Evolutionary conservation across 2,797 vertebrate species (phyloP).

Genomic region (Pantherophis vulpinus): DNA sequence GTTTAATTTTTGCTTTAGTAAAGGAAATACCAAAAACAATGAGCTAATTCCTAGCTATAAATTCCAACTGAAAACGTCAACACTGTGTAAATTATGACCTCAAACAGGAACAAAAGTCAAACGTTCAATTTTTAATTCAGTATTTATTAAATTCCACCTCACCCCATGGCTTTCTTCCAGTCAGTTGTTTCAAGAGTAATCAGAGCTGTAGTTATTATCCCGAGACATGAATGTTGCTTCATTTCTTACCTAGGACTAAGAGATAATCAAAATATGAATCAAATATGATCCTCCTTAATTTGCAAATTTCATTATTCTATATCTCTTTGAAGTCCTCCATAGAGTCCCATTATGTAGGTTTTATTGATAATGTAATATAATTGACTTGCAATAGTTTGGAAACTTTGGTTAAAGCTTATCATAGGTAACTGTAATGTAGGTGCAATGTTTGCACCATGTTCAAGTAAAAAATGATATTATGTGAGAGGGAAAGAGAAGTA

Average conservation of each 20-base stretch:
- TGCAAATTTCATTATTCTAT: not conserved
- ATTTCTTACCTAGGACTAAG: not conserved
- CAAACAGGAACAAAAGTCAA: not conserved
- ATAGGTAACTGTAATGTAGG: not conserved
- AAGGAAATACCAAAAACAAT: conserved; percentile 13
- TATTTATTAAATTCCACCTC: not conserved
- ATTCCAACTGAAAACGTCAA: conserved; percentile 2
- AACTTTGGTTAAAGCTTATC: not conserved
- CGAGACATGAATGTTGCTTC: not conserved
- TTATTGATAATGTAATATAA: not conserved
- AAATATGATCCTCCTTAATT: not conserved
- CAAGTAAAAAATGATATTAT: not conserved
- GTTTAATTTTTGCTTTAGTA: conserved; percentile 33
- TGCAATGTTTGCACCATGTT: not conserved
- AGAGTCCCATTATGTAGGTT: too few species aligned
- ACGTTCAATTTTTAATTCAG: not conserved
- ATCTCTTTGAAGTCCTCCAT: not conserved
- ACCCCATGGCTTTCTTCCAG: not conserved
- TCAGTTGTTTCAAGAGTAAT: not conserved
- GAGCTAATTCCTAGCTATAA: conserved; percentile 8
- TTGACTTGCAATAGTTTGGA: not conserved
- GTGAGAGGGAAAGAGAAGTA: not conserved
- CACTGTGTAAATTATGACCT: not conserved
- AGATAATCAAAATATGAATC: not conserved
- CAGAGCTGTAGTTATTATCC: not conserved